Conservation (phyloP, 53 echinoderm and acorn worm genomes). For the Temnopleurus reevesii region DNA sequence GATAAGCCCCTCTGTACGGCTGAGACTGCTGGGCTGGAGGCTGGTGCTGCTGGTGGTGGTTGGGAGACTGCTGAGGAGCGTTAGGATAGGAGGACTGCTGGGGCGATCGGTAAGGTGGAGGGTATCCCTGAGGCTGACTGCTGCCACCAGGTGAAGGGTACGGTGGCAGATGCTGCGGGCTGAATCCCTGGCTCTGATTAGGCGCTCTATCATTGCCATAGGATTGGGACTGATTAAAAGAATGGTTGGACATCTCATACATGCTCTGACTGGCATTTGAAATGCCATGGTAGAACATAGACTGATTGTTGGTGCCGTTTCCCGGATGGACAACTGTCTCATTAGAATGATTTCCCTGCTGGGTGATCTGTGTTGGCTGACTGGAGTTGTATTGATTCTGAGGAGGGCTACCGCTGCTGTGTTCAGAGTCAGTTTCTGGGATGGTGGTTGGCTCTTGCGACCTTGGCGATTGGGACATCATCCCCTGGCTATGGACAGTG, state of each 20-base stretch:
- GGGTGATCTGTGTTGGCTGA: background rate
- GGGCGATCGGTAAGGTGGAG: slow-evolving; percentile 37
- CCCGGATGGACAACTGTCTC: background rate
- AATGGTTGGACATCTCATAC: slow-evolving; percentile 59
- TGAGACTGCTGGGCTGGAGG: background rate
- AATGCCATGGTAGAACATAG: slow-evolving; percentile 25
- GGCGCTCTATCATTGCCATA: background rate
- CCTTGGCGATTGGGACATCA: background rate
- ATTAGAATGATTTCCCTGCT: background rate
- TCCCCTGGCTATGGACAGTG: slow-evolving; percentile 9
- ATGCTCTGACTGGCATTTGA: slow-evolving; percentile 43
- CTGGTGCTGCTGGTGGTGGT: slow-evolving; percentile 21
- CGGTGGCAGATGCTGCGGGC: slow-evolving; percentile 23
- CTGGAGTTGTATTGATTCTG: slow-evolving; percentile 16
- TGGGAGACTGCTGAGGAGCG: slow-evolving; percentile 12
- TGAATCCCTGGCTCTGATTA: slow-evolving; percentile 29
- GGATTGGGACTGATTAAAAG: slow-evolving; percentile 34
- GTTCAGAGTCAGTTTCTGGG: slow-evolving; percentile 53
- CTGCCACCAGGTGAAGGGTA: slow-evolving; percentile 38
- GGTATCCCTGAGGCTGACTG: slow-evolving; percentile 34
- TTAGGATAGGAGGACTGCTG: slow-evolving; percentile 38
- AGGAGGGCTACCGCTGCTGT: slow-evolving; percentile 32
- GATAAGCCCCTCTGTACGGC: slow-evolving; percentile 8
- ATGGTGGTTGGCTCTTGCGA: slow-evolving; percentile 42
- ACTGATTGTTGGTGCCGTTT: slow-evolving; percentile 18